Evolutionary conservation across 2,888 invertebrate species (phyloP).

Genomic region (Tuberolachnus salignus): DNA sequence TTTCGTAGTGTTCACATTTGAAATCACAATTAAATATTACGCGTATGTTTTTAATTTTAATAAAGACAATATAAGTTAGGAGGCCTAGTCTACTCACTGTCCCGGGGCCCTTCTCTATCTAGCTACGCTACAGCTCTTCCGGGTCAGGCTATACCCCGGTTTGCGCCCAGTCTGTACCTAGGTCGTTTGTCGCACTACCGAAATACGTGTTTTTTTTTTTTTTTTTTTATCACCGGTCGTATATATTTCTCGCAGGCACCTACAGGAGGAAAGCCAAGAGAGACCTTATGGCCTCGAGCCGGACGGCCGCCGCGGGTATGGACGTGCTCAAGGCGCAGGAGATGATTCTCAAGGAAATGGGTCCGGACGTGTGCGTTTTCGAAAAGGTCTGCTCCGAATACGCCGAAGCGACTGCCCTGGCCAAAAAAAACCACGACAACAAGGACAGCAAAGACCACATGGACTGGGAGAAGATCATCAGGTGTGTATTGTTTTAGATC

Average conservation of each 20-base stretch:
- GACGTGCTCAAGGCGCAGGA: conserved; percentile 78
- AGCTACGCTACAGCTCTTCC: too few species aligned
- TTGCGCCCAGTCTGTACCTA: too few species aligned
- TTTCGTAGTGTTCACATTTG: too few species aligned
- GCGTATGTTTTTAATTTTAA: too few species aligned
- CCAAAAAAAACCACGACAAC: conserved; percentile 63
- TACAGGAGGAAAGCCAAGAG: conserved; percentile 37
- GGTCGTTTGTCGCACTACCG: too few species aligned
- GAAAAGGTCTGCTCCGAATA: conserved; percentile 78
- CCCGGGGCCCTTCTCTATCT: too few species aligned
- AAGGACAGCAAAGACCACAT: conserved; percentile 64
- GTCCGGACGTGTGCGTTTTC: conserved; percentile 78
- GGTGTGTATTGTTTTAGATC: conserved; percentile 66
- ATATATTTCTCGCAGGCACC: conserved; percentile 9
- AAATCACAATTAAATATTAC: too few species aligned
- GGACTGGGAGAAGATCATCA: conserved; percentile 79
- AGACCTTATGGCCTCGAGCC: not conserved
- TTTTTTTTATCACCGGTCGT: too few species aligned
- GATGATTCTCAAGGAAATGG: conserved; percentile 76
- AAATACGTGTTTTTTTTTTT: too few species aligned
- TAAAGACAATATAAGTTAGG: too few species aligned
- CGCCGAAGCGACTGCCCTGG: conserved; percentile 65
- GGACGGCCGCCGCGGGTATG: not conserved
- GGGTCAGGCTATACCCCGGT: too few species aligned
- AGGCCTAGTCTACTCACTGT: too few species aligned